These are phyloP conservation scores for Corbicula japonica DNA, from an alignment of 2,888 invertebrate species.

Conservation along the genomic window DNA sequence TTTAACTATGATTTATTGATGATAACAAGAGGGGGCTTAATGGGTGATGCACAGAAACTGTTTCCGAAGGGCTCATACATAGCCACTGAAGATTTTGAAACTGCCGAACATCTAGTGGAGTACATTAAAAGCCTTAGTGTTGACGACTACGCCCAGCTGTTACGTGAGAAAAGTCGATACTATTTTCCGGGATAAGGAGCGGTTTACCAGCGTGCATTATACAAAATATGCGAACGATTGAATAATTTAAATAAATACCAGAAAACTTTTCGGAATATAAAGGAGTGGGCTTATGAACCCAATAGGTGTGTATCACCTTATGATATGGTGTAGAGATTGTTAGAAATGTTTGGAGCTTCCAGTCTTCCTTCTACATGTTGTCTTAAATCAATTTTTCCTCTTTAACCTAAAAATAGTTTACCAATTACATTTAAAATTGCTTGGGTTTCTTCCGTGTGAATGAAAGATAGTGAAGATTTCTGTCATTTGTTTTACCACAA, in stretches of 20 bases:
- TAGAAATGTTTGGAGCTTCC: too few species aligned
- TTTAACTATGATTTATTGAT: background rate
- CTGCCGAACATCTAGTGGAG: background rate
- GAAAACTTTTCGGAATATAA: background rate
- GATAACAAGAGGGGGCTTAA: background rate
- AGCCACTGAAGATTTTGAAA: background rate
- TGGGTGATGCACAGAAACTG: background rate
- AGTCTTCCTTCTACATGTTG: too few species aligned
- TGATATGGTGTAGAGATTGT: too few species aligned
- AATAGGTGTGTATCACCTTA: too few species aligned
- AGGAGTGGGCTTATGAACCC: too few species aligned
- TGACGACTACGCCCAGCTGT: background rate
- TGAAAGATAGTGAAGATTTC: too few species aligned
- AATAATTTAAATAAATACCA: background rate
- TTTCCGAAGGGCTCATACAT: slow-evolving; percentile 1
- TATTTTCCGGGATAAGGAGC: background rate
- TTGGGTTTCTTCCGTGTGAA: too few species aligned
- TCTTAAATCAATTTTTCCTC: too few species aligned
- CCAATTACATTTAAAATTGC: too few species aligned
- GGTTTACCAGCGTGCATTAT: background rate
- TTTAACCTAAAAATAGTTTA: too few species aligned
- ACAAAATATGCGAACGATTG: background rate
- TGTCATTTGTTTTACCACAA: too few species aligned
- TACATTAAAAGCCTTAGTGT: background rate
- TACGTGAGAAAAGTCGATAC: background rate